Percentiles rank a stretch among this genome's conserved stretches.
These are phyloP conservation scores for Abrostola tripartita DNA, from an alignment of 2,888 invertebrate species.

Conservation along the genomic window DNA sequence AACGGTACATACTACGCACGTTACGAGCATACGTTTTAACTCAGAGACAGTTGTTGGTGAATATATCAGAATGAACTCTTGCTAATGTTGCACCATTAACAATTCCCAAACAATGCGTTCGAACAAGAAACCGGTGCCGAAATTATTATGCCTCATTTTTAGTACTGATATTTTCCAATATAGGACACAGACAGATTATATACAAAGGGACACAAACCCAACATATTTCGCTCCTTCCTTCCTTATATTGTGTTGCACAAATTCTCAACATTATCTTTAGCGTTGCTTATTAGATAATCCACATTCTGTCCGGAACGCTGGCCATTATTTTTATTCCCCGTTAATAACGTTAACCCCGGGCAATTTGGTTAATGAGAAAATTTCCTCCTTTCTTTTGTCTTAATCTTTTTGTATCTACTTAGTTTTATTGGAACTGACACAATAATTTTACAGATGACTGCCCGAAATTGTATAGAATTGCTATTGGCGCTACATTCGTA, in stretches of 20 bases:
- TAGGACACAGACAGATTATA: slow-evolving; percentile 23
- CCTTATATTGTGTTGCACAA: slow-evolving; percentile 50
- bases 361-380: slow-evolving; percentile 58
- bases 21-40: too few species aligned
- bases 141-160: neutral
- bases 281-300: slow-evolving; percentile 58
- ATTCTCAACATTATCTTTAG: slow-evolving; percentile 49
- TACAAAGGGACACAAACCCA: slow-evolving; percentile 31
- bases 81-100: too few species aligned
- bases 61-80: neutral
- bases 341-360: slow-evolving; percentile 55
- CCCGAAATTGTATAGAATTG: slow-evolving; percentile 23
- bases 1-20: too few species aligned
- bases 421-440: slow-evolving; percentile 54
- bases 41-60: neutral
- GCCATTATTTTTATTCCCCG: slow-evolving; percentile 57
- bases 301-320: slow-evolving; percentile 52
- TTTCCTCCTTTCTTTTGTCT: slow-evolving; percentile 49
- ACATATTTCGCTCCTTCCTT: slow-evolving; percentile 40
- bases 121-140: neutral
- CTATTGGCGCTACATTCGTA: slow-evolving; percentile 19
- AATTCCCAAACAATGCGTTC: too few species aligned
- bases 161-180: slow-evolving; percentile 9
- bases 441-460: slow-evolving; percentile 48
- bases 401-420: slow-evolving; percentile 55